Evolutionary conservation across 2,113 vertebrate species (phyloP), one percentile per base, ranked within the genome.

Genomic region (Hypomesus transpacificus): DNA sequence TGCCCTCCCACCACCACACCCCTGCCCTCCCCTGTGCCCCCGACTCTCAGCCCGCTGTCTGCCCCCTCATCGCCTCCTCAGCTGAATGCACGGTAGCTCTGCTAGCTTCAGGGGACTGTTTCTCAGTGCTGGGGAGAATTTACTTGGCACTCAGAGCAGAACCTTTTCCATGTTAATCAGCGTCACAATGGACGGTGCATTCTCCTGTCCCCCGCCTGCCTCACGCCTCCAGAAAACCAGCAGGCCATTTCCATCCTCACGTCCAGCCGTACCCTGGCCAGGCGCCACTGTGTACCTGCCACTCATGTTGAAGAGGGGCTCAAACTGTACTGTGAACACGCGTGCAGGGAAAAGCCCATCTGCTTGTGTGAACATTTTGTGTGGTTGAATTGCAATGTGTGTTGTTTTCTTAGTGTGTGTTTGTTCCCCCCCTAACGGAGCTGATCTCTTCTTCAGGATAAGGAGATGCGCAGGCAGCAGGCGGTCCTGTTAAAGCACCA

Each of bases 401-500:
- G 16, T 72, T 79, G 68, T 69, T 71, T 20, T 28, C 83, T 79
- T 58, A 78, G 57, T 82, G 20, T 61, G 70, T 68, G 24, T 26
- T 1, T 24, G 24, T 17, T 1, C 79, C 77, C 83, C 73, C 80
- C 61, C 26, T 69, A 20, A 53, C 18, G 39, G 1, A 20, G 14
- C 52, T 68, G 0, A 50, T 78, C 8, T 51, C 68, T 84, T 89
- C 75, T 82, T 68, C 90, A 98, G 97, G 97, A 97, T 82, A 97
- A 95, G 74, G 96, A 98, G 87, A 92, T 98, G 87, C 91, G 94
- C 71, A 89, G 95, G 85, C 94, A 98, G 51, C 95, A 98, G 69
- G 94, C 95, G 26, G 91, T 96, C 78, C 92, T 98, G 77, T 84
- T 96, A 78, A 98, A 98, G 81, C 95, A 98, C 78, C 96, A 98